Evolutionary conservation across 92 coral and sea anemone genomes (phyloP).

Genomic region (Chrysogorgia sp.): DNA sequence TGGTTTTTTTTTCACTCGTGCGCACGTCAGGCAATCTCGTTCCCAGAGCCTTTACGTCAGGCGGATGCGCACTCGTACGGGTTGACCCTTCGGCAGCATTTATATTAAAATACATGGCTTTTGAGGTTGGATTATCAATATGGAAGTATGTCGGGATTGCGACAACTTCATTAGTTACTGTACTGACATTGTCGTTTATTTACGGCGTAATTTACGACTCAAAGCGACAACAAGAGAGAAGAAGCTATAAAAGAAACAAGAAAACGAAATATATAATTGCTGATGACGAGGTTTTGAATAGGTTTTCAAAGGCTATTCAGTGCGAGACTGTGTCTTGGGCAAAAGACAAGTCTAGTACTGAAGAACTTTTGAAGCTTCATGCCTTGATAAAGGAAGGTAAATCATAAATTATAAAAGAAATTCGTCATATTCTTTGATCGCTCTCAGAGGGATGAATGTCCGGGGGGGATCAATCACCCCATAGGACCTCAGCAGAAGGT

Average conservation of each 20-base stretch:
- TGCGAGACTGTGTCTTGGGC: constrained; percentile 71
- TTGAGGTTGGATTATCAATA: not conserved
- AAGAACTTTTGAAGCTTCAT: constrained; percentile 70
- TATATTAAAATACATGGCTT: too few species aligned
- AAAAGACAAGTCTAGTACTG: constrained; percentile 61
- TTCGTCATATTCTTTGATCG: too few species aligned
- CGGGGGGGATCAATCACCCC: too few species aligned
- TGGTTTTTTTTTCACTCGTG: too few species aligned
- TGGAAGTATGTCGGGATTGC: constrained; percentile 15
- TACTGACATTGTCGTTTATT: constrained; percentile 11
- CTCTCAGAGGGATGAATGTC: too few species aligned
- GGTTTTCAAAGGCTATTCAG: constrained; percentile 75
- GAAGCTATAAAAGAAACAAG: not conserved
- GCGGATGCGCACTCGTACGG: too few species aligned
- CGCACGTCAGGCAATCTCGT: too few species aligned
- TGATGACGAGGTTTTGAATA: constrained; percentile 46
- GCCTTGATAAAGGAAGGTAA: constrained; percentile 70
- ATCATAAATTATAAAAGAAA: not conserved
- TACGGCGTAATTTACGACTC: constrained; percentile 6
- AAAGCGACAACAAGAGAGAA: not conserved
- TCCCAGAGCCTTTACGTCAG: too few species aligned
- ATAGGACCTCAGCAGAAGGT: too few species aligned
- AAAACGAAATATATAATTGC: constrained; percentile 55
- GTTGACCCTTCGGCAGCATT: too few species aligned
- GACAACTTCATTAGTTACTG: constrained; percentile 8